Evolutionary conservation across 2,888 invertebrate species (phyloP).

Genomic region (Clepsis dumicolana): DNA sequence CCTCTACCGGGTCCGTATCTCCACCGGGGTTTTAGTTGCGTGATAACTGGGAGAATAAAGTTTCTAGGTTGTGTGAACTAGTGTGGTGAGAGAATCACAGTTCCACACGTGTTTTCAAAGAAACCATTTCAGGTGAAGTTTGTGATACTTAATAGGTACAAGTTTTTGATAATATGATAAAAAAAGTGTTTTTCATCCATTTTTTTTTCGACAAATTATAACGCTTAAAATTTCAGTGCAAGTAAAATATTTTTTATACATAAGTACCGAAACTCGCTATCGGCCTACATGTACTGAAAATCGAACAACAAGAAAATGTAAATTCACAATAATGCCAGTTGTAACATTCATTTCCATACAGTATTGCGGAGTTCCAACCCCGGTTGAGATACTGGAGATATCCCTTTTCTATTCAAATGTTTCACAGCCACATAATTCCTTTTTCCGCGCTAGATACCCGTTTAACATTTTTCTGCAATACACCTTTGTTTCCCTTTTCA

Average conservation of each 20-base stretch:
- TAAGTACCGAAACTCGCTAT: too few species aligned
- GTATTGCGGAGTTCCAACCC: background rate
- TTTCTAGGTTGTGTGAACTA: background rate
- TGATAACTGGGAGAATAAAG: background rate
- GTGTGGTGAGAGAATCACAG: too few species aligned
- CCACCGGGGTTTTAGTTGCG: background rate
- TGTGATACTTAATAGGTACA: too few species aligned
- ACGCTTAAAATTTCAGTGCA: too few species aligned
- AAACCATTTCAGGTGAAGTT: too few species aligned
- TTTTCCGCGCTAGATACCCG: constrained; percentile 5
- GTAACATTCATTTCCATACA: background rate
- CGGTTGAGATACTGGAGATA: background rate
- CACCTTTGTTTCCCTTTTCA: background rate
- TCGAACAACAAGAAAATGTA: background rate
- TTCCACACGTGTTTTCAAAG: too few species aligned
- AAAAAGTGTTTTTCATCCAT: too few species aligned
- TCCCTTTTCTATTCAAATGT: constrained; percentile 39
- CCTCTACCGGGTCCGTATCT: constrained; percentile 1
- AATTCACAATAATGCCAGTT: background rate
- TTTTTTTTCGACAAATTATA: too few species aligned
- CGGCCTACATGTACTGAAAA: background rate
- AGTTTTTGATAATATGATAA: too few species aligned
- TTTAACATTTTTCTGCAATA: constrained; percentile 6
- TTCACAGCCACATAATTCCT: constrained; percentile 16
- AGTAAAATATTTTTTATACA: too few species aligned